These are phyloP conservation scores for Ceraclea dissimilis DNA, from an alignment of 2,888 invertebrate species.

Conservation along the genomic window DNA sequence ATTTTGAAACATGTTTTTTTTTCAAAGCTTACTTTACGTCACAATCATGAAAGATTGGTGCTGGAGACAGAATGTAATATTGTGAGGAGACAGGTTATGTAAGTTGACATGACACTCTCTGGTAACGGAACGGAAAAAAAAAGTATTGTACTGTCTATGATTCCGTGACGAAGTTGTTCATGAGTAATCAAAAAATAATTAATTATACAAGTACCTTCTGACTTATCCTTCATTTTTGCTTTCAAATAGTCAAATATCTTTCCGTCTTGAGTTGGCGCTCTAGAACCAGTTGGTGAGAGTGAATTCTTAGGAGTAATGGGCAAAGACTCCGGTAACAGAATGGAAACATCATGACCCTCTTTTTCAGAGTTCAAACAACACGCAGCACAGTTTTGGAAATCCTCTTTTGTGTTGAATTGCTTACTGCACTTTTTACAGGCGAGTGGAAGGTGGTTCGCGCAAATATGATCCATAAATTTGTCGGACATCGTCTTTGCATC, in stretches of 20 bases:
- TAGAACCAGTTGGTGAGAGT: background rate
- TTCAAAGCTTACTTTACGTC: too few species aligned
- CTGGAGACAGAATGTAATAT: too few species aligned
- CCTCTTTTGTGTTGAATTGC: constrained; percentile 29
- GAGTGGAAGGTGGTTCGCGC: constrained; percentile 37
- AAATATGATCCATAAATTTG: constrained; percentile 36
- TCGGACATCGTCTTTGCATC: constrained; percentile 32
- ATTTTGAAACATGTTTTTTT: too few species aligned
- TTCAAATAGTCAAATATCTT: constrained; percentile 10
- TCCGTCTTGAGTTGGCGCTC: background rate
- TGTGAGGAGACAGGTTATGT: too few species aligned
- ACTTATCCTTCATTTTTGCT: constrained; percentile 11
- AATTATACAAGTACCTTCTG: too few species aligned
- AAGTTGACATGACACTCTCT: too few species aligned
- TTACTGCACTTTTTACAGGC: constrained; percentile 40
- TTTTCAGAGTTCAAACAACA: background rate
- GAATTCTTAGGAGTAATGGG: background rate
- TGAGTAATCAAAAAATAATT: too few species aligned
- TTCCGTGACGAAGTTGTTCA: too few species aligned
- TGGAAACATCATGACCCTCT: background rate
- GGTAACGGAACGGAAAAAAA: too few species aligned
- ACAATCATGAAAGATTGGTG: too few species aligned
- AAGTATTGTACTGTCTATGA: too few species aligned
- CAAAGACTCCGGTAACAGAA: background rate
- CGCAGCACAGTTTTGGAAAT: constrained; percentile 3